A percentile compares a stretch with the other conserved stretches of the same genome.
Evolutionary conservation across 2,888 invertebrate genomes (phyloP).

Genomic region (Halocaridina rubra): DNA sequence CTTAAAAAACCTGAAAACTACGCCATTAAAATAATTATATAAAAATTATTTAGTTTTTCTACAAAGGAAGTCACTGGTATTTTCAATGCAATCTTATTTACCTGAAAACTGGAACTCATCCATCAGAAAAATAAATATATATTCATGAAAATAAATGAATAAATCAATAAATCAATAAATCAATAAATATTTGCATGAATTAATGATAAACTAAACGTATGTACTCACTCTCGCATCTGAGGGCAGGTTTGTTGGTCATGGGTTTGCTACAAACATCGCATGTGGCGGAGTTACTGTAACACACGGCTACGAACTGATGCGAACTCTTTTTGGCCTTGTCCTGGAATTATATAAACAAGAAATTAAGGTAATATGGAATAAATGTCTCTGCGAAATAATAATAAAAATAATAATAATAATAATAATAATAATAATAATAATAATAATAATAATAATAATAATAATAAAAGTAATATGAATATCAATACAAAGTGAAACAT

Average conservation of each 20-base stretch:
- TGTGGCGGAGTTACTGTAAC: constrained; percentile 71
- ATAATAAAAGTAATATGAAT: neutral
- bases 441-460: neutral
- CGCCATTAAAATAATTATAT: too few relatives aligned
- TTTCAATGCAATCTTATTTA: too few relatives aligned
- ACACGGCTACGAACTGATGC: constrained; percentile 81
- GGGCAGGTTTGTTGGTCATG: constrained; percentile 81
- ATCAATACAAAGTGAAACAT: too few relatives aligned
- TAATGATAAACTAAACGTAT: neutral
- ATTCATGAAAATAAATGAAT: neutral
- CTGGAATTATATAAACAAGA: constrained; percentile 75
- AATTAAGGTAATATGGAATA: neutral
- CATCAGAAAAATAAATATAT: too few relatives aligned
- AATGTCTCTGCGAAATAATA: neutral
- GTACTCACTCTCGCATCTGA: constrained; percentile 85
- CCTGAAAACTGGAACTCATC: too few relatives aligned
- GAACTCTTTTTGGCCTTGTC: constrained; percentile 72
- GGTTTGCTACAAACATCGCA: constrained; percentile 83
- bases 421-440: neutral
- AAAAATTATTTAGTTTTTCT: too few relatives aligned
- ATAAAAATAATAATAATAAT: neutral
- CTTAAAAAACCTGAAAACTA: too few relatives aligned
- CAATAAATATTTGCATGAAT: neutral
- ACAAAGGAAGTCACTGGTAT: too few relatives aligned
- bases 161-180: neutral